Percentiles rank a stretch among this genome's conserved stretches.
phyloP scores from a whole-genome alignment of 1,140 invertebrate genomes.

The Episyrphus balteatus region DNA sequence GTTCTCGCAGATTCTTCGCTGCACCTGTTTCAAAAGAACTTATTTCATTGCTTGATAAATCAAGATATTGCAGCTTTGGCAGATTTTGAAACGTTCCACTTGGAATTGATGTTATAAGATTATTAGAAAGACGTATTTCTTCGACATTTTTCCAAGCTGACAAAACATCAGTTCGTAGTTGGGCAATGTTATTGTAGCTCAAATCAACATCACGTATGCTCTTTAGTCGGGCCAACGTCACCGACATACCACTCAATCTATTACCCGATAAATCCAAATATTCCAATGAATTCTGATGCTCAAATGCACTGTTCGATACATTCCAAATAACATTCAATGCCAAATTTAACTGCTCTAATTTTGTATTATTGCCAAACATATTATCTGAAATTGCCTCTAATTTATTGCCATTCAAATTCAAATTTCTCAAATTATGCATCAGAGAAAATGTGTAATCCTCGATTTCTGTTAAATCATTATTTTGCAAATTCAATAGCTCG shows the following conservation, averaged over 20 bases:
- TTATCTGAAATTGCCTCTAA: constrained; percentile 57
- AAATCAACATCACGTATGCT: constrained; percentile 61
- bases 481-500: constrained; percentile 61
- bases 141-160: constrained; percentile 52
- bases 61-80: constrained; percentile 55
- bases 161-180: constrained; percentile 53
- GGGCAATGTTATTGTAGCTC: constrained; percentile 67
- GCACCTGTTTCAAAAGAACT: constrained; percentile 64
- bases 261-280: constrained; percentile 70
- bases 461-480: constrained; percentile 60
- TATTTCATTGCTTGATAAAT: constrained; percentile 73
- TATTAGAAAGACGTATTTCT: constrained; percentile 57
- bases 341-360: constrained; percentile 57
- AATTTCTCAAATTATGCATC: constrained; percentile 48
- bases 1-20: constrained; percentile 59
- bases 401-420: constrained; percentile 66
- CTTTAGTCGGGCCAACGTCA: constrained; percentile 53
- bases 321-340: constrained; percentile 65
- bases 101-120: constrained; percentile 59
- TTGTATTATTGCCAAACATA: constrained; percentile 51
- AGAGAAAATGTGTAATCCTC: constrained; percentile 55
- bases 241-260: constrained; percentile 57
- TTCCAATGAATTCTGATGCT: constrained; percentile 54
- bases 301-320: constrained; percentile 52
- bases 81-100: constrained; percentile 62